A percentile compares a stretch with the other conserved stretches of the same genome.
phyloP scores from a whole-genome alignment of 2,113 vertebrate species.

The Rhizomys pruinosus region DNA sequence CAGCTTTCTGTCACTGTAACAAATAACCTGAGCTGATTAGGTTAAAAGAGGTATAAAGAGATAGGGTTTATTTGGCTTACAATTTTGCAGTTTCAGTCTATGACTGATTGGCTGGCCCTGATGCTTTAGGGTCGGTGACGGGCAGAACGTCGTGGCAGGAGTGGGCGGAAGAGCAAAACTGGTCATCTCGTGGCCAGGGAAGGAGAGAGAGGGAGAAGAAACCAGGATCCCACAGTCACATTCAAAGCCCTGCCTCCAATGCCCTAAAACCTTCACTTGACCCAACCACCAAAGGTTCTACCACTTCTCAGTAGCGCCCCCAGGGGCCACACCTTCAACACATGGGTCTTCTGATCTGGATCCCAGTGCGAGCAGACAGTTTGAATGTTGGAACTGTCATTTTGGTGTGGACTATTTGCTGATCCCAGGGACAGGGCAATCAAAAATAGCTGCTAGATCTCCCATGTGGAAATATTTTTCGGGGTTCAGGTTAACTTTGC shows the following conservation, averaged over 20 bases:
- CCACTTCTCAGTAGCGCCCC: background rate
- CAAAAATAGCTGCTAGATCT: background rate
- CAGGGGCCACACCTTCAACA: background rate
- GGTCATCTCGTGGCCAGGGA: background rate
- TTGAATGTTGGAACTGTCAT: background rate
- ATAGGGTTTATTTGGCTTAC: background rate
- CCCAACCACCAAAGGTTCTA: background rate
- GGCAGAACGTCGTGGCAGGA: background rate
- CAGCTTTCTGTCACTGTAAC: background rate
- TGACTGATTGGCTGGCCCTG: background rate
- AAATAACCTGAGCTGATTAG: background rate
- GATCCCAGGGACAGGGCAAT: background rate
- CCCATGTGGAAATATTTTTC: conserved; percentile 9
- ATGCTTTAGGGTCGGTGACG: background rate
- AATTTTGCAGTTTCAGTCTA: background rate
- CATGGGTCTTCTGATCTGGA: background rate
- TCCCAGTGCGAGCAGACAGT: background rate
- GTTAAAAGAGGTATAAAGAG: background rate
- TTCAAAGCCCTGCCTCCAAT: background rate
- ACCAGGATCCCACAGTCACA: no score
- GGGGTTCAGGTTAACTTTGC: background rate
- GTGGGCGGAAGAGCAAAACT: background rate
- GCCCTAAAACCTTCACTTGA: background rate
- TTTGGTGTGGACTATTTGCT: background rate
- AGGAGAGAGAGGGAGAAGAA: background rate